These are phyloP conservation scores for Spermophilus dauricus DNA, from an alignment of 2,113 vertebrate species.

Conservation along the genomic window DNA sequence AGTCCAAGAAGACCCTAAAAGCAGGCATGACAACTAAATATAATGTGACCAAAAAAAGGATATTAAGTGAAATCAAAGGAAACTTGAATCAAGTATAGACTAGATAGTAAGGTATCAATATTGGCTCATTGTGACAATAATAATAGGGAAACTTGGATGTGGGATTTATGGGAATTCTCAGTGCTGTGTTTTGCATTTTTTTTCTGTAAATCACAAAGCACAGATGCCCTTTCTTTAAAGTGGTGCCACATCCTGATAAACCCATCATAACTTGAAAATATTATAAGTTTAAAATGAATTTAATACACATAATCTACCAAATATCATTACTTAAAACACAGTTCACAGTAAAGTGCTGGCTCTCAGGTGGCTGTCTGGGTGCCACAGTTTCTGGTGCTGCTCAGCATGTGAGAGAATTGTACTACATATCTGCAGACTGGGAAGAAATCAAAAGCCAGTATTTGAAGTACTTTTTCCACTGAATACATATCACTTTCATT, in stretches of 20 bases:
- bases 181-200: not conserved
- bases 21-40: not conserved
- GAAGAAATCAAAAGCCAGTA: not conserved
- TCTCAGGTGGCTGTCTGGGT: too few relatives aligned
- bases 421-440: not conserved
- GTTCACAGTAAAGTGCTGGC: too few relatives aligned
- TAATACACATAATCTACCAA: not conserved
- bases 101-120: not conserved
- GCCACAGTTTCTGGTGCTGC: not conserved
- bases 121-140: not conserved
- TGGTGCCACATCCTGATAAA: not conserved
- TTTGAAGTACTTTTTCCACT: not conserved
- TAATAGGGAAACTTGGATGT: not conserved
- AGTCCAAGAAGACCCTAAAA: not conserved
- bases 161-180: not conserved
- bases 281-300: not conserved
- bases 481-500: not conserved
- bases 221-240: not conserved
- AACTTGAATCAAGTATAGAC: not conserved
- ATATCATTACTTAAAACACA: not conserved
- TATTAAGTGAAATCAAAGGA: not conserved
- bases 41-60: not conserved
- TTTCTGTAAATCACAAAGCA: not conserved
- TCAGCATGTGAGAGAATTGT: not conserved
- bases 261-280: not conserved